Percentiles rank a stretch among this genome's conserved stretches.
These are phyloP conservation scores for Sphecodes monilicornis DNA, from an alignment of 2,888 invertebrate species.

Conservation along the genomic window DNA sequence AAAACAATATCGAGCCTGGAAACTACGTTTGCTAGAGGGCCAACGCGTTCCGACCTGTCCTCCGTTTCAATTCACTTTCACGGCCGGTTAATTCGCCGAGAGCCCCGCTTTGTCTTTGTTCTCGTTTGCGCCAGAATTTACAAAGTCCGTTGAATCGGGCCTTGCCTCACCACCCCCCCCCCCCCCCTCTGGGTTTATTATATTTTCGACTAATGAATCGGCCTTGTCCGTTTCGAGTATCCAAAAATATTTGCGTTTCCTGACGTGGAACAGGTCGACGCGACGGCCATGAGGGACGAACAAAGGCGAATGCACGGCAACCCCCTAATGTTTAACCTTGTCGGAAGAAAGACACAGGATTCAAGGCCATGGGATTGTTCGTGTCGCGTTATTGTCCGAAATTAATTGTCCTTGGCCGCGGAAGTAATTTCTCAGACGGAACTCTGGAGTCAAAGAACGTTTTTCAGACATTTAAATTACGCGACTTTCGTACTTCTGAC, in stretches of 20 bases:
- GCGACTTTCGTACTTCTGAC: neutral
- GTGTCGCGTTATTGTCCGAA: neutral
- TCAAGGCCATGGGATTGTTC: slow-evolving; percentile 20
- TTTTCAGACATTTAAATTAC: neutral
- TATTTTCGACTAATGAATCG: slow-evolving; percentile 32
- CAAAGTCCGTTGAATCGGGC: slow-evolving; percentile 40
- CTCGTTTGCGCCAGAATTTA: slow-evolving; percentile 14
- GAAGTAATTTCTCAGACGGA: neutral
- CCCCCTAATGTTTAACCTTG: neutral
- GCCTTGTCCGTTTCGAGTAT: slow-evolving; percentile 26
- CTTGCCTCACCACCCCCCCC: neutral
- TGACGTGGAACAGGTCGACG: neutral
- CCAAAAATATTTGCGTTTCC: slow-evolving; percentile 4
- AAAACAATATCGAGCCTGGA: slow-evolving; percentile 19
- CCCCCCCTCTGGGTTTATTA: slow-evolving; percentile 21
- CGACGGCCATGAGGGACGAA: neutral
- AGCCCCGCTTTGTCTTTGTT: slow-evolving; percentile 45
- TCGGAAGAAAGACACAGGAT: neutral
- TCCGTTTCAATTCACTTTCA: slow-evolving; percentile 65
- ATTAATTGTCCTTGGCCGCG: neutral
- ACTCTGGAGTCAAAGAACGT: neutral
- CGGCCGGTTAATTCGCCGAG: slow-evolving; percentile 54
- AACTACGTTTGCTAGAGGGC: slow-evolving; percentile 17
- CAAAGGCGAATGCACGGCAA: neutral
- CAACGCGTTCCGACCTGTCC: slow-evolving; percentile 13